Evolutionary conservation across 2,797 vertebrate genomes (phyloP).

Genomic region (Molossus molossus): DNA sequence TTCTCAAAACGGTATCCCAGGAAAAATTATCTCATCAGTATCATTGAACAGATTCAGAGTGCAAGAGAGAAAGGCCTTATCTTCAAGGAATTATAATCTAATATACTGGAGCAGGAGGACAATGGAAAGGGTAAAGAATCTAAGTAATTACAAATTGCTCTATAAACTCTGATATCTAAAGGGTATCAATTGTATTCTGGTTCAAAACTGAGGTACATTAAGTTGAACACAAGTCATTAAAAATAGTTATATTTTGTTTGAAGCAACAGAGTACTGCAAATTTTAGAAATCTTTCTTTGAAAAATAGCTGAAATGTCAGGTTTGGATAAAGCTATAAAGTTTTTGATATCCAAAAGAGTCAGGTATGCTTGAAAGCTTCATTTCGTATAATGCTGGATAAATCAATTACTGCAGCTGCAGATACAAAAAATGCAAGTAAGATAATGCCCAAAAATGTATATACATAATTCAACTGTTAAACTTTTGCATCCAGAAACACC

Average conservation of each 20-base stretch:
- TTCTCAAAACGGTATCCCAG: neutral
- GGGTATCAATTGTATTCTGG: neutral
- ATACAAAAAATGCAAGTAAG: slow-evolving; percentile 22
- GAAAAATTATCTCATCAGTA: neutral
- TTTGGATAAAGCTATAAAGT: slow-evolving; percentile 10
- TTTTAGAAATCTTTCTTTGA: slow-evolving; percentile 29
- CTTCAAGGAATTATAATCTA: slow-evolving; percentile 32
- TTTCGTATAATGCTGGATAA: neutral
- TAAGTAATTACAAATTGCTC: slow-evolving; percentile 31
- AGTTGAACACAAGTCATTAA: neutral
- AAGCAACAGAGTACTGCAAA: slow-evolving; percentile 22
- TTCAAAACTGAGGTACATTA: neutral
- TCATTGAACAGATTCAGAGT: neutral
- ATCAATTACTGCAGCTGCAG: neutral
- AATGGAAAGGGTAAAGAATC: slow-evolving; percentile 7
- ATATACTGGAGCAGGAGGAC: neutral
- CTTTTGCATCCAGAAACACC: slow-evolving; percentile 31
- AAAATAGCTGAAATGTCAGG: slow-evolving; percentile 17
- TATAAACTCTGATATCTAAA: neutral
- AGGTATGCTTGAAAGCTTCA: neutral
- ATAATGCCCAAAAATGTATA: slow-evolving; percentile 28
- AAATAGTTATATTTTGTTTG: neutral
- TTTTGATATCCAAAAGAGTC: neutral
- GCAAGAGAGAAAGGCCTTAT: slow-evolving; percentile 9
- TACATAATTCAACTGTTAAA: neutral